These are phyloP conservation scores for Centropus unirufus DNA, from an alignment of 2,113 vertebrate genomes.

Conservation along the genomic window DNA sequence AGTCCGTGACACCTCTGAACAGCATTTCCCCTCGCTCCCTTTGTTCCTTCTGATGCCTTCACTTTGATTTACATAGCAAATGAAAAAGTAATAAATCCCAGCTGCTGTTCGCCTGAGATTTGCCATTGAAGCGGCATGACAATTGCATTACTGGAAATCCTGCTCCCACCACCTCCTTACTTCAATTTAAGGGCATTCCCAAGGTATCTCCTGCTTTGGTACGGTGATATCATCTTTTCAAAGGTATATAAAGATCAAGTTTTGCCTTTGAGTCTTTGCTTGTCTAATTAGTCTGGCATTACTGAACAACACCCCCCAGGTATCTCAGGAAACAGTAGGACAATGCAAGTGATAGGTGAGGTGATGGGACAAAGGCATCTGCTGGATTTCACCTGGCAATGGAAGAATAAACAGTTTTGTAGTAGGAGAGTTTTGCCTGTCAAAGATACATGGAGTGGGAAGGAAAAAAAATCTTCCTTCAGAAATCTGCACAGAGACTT, in stretches of 20 bases:
- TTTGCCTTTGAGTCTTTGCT: not conserved
- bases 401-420: not conserved
- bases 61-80: slow-evolving; percentile 17
- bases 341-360: not conserved
- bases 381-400: not conserved
- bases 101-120: not conserved
- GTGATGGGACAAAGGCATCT: not conserved
- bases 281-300: not conserved
- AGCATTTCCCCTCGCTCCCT: not conserved
- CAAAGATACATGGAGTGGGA: not conserved
- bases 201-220: not conserved
- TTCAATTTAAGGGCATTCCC: not conserved
- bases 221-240: rapidly evolving
- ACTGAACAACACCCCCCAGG: not conserved
- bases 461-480: not conserved
- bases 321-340: not conserved
- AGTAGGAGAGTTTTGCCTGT: not conserved
- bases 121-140: not conserved
- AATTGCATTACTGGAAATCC: not conserved
- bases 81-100: slow-evolving; percentile 17
- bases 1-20: not conserved
- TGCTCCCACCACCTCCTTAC: not conserved
- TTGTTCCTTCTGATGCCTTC: not conserved
- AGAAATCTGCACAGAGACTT: not conserved
- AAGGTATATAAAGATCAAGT: not conserved